A percentile compares a stretch with the other conserved stretches of the same genome.
These are phyloP conservation scores for Oscheius sp. DNA, from an alignment of 2,888 invertebrate species.

Conservation along the genomic window DNA sequence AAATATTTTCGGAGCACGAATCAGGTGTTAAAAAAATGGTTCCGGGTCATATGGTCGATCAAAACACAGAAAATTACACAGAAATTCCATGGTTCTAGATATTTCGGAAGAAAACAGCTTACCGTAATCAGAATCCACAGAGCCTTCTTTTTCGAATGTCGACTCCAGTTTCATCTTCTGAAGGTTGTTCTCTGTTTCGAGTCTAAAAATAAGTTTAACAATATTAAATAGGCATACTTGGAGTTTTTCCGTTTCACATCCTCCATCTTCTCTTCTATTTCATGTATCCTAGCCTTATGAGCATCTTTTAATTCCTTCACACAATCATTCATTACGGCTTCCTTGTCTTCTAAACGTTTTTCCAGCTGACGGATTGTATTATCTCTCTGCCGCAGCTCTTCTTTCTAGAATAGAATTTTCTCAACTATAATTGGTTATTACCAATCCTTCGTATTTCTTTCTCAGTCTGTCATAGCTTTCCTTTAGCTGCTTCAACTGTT, in stretches of 20 bases:
- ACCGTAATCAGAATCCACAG: conserved; percentile 66
- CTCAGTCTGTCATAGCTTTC: conserved; percentile 44
- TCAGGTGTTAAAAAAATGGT: not conserved
- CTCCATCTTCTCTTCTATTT: conserved; percentile 58
- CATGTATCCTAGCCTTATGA: conserved; percentile 52
- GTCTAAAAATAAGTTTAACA: conserved; percentile 24
- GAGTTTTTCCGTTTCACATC: conserved; percentile 48
- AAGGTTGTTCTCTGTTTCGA: conserved; percentile 59
- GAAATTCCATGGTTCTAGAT: not conserved
- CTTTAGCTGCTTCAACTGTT: conserved; percentile 42
- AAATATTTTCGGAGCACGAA: not conserved
- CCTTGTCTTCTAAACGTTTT: conserved; percentile 64
- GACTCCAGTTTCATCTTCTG: conserved; percentile 52
- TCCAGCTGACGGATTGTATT: conserved; percentile 57
- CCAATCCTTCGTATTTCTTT: conserved; percentile 55
- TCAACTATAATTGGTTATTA: not conserved
- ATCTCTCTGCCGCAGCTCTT: conserved; percentile 57
- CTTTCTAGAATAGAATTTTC: conserved; percentile 53
- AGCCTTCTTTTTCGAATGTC: conserved; percentile 57
- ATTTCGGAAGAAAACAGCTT: not conserved
- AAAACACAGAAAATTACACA: not conserved
- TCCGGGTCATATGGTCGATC: not conserved
- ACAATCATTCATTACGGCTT: conserved; percentile 64
- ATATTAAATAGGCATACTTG: conserved; percentile 26
- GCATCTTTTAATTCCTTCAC: conserved; percentile 63